Evolutionary conservation across 2,113 vertebrate genomes (phyloP), one percentile per base, ranked within the genome.

Genomic region (Leucopsar rothschildi): DNA sequence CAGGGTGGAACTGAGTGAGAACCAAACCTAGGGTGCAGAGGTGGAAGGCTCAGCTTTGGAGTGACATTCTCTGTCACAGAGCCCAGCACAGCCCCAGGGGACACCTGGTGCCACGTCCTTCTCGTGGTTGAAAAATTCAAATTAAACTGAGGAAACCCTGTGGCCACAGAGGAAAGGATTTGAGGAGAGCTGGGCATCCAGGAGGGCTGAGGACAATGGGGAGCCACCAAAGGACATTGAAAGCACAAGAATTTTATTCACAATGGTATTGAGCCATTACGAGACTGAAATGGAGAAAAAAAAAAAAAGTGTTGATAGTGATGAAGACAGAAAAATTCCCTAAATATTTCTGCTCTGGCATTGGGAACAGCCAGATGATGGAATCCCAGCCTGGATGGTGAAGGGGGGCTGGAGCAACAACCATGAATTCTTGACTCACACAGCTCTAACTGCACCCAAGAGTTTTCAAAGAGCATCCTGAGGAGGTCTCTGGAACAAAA

Each of bases 401-500:
- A 22, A 73, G 76, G 3, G 59, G 37, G 11, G 15, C 13, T 65
- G 71, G 70, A 52, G 72, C 76, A 94, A 63, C 56, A 71, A 47
- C 45, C 39, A 75, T 82, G 86, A 84, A 97, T 88, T 91, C 88
- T 29, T 71, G 53, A 78, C 52, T 59, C 2, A 25, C 24, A 31
- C 64, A 61, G 61, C 6, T 76, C 69, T 60, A 78, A 91, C 65
- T 89, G 92, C 65, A 87, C 91, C 86, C 95, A 53, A 52, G 92
- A 61, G 95, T 42, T 78, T 93, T 64, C 42, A 84, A 89, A 95
- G 17, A 71, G 72, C 76, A 0, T 17, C 63, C 80, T 49, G 57
- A 96, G 86, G 86, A 91, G 56, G 29, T 79, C 69, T 89, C 65
- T 92, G 89, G 69, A 37, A 68, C n/a, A 60, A 56, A 83, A 95